These are phyloP conservation scores for Itoplectis maculator DNA, from an alignment of 2,888 invertebrate species.

Conservation along the genomic window DNA sequence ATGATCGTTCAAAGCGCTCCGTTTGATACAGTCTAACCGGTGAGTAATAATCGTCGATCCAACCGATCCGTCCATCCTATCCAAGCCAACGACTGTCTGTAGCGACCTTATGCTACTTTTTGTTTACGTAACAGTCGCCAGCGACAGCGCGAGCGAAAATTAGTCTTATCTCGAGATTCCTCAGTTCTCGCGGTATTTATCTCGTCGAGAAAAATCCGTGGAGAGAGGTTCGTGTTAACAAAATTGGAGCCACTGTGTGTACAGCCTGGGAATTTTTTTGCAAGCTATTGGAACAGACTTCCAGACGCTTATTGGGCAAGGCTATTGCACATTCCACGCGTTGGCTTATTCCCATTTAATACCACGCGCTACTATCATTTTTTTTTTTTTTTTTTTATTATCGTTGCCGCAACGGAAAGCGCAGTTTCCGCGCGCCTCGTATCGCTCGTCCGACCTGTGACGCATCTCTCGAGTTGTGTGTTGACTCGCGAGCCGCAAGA, in stretches of 20 bases:
- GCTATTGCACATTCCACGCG: too few relatives aligned
- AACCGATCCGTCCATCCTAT: constrained; percentile 32
- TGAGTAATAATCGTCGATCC: constrained; percentile 56
- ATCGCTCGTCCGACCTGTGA: constrained; percentile 31
- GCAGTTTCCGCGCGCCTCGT: constrained; percentile 56
- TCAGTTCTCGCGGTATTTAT: too few relatives aligned
- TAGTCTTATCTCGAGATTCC: constrained; percentile 26
- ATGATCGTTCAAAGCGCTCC: constrained; percentile 36
- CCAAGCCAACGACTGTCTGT: constrained; percentile 23
- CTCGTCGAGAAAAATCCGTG: too few relatives aligned
- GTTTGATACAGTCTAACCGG: constrained; percentile 44
- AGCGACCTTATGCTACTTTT: constrained; percentile 40
- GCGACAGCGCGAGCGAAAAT: constrained; percentile 20
- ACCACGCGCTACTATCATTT: too few relatives aligned
- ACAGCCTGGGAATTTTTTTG: too few relatives aligned
- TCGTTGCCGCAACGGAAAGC: constrained; percentile 35
- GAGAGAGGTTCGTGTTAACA: too few relatives aligned
- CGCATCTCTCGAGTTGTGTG: constrained; percentile 42
- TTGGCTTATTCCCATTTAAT: too few relatives aligned
- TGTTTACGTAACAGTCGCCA: constrained; percentile 56
- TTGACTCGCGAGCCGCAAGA: background rate
- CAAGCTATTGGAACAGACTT: too few relatives aligned
- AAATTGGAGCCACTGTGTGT: too few relatives aligned
- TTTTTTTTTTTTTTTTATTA: constrained; percentile 16
- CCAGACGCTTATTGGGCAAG: too few relatives aligned